phyloP scores from a whole-genome alignment of 1,140 invertebrate species.

The Bombus vancouverensis region DNA sequence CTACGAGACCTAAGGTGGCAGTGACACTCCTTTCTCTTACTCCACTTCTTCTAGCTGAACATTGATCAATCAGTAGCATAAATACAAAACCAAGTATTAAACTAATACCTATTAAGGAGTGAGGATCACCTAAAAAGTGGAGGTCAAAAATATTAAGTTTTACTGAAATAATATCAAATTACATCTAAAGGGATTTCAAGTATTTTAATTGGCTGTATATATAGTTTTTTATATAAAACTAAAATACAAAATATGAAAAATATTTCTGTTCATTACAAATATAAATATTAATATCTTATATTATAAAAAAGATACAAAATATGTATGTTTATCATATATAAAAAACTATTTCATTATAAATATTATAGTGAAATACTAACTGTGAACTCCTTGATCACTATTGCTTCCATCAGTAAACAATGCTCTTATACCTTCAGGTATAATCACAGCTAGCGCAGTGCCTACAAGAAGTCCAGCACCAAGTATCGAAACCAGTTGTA shows the following conservation, averaged over 20 bases:
- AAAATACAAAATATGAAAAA: background rate
- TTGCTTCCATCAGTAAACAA: constrained; percentile 83
- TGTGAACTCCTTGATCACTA: constrained; percentile 34
- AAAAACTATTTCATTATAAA: background rate
- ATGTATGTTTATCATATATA: background rate
- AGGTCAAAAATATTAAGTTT: constrained; percentile 17
- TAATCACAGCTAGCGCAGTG: constrained; percentile 98
- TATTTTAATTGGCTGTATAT: background rate
- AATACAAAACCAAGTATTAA: constrained; percentile 96
- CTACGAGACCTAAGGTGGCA: constrained; percentile 97
- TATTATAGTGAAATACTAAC: constrained; percentile 43
- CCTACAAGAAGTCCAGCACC: constrained; percentile 99
- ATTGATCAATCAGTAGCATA: constrained; percentile 98
- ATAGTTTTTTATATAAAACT: background rate
- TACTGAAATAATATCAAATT: constrained; percentile 1
- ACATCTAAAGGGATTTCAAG: background rate
- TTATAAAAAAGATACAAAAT: background rate
- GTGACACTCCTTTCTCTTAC: constrained; percentile 90
- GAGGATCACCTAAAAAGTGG: constrained; percentile 82
- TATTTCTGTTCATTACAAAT: background rate
- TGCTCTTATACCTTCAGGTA: constrained; percentile 98
- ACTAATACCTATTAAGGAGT: constrained; percentile 88
- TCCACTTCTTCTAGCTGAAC: constrained; percentile 87
- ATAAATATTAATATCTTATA: too few species aligned
- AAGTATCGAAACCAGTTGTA: constrained; percentile 96